These are phyloP conservation scores for Drosophila funebris DNA, from an alignment of 1,140 invertebrate genomes.

Conservation along the genomic window DNA sequence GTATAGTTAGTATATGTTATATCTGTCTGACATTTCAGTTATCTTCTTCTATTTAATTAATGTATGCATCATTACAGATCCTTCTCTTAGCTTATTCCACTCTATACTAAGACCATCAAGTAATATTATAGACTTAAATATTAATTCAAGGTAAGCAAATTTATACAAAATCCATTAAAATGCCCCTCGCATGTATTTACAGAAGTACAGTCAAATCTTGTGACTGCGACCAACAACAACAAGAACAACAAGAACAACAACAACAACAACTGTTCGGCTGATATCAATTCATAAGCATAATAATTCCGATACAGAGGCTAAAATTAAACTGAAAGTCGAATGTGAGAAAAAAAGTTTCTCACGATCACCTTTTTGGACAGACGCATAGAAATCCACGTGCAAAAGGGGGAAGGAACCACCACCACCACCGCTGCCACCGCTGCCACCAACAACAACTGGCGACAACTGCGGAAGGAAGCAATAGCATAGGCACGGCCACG, in stretches of 20 bases:
- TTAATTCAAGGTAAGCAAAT: neutral
- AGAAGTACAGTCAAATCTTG: constrained; percentile 66
- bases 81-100: neutral
- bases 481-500: constrained; percentile 30
- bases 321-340: constrained; percentile 70
- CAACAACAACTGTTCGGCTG: constrained; percentile 48
- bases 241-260: constrained; percentile 29
- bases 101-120: neutral
- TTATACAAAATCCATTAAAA: neutral
- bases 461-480: constrained; percentile 51
- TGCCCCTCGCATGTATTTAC: constrained; percentile 8
- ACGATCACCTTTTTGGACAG: constrained; percentile 76
- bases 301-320: constrained; percentile 67
- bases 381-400: constrained; percentile 79
- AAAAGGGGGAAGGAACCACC: constrained; percentile 79
- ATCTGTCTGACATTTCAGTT: too few relatives aligned
- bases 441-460: constrained; percentile 37
- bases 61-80: too few relatives aligned
- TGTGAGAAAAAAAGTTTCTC: constrained; percentile 83
- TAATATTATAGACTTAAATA: too few relatives aligned
- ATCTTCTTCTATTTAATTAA: too few relatives aligned
- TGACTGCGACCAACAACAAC: neutral
- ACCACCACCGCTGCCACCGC: constrained; percentile 41
- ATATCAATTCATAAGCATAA: constrained; percentile 78
- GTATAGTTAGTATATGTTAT: too few relatives aligned